Conservation (phyloP, 2,888 invertebrate genomes). For the Phania funesta region DNA sequence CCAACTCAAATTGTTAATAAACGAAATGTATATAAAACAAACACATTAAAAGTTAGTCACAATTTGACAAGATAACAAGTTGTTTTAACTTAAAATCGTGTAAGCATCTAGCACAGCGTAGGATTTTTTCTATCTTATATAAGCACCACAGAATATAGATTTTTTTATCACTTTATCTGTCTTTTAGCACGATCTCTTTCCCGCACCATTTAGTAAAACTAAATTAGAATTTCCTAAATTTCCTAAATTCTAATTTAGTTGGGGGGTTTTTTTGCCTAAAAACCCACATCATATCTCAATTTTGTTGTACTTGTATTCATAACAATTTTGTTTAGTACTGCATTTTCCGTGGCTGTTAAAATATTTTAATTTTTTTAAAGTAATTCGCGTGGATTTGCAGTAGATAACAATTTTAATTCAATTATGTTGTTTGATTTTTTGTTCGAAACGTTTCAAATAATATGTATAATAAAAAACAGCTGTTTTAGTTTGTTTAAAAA, state of each 20-base stretch:
- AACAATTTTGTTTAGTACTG: slow-evolving; percentile 49
- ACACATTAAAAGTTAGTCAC: no score
- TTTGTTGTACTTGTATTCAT: slow-evolving; percentile 45
- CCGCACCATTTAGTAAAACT: neutral
- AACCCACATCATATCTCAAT: slow-evolving; percentile 56
- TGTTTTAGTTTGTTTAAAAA: slow-evolving; percentile 41
- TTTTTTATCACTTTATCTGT: no score
- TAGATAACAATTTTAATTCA: slow-evolving; percentile 64
- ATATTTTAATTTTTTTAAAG: neutral
- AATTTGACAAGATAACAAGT: no score
- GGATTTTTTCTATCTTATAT: no score
- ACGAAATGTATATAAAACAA: no score
- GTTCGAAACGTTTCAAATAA: slow-evolving; percentile 12
- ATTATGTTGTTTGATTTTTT: slow-evolving; percentile 65
- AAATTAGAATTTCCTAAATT: slow-evolving; percentile 20
- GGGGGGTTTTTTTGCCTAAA: neutral
- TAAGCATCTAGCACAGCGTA: no score
- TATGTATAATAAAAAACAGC: slow-evolving; percentile 61
- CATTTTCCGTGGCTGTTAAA: slow-evolving; percentile 1
- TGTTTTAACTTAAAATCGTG: no score
- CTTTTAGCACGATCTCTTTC: neutral
- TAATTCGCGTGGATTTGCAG: slow-evolving; percentile 1
- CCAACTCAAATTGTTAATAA: no score
- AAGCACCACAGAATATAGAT: no score
- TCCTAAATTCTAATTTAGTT: no score